phyloP scores from a whole-genome alignment of 2,888 invertebrate species.

The Alloscopus bannaensis region DNA sequence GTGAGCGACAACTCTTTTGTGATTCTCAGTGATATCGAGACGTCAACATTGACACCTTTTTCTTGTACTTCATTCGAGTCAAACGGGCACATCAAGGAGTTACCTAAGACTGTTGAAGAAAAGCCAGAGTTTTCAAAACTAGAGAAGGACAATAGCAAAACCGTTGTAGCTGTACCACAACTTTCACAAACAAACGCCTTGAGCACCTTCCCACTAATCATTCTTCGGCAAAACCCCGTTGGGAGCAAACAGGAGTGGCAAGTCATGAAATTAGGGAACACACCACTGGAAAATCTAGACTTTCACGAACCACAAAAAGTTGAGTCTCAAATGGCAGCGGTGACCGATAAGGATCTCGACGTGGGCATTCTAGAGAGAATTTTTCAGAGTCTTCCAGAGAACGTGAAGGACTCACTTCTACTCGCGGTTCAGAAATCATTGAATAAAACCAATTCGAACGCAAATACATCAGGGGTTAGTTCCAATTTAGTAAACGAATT shows the following conservation, averaged over 20 bases:
- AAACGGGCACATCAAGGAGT: neutral
- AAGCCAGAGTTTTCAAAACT: too few relatives aligned
- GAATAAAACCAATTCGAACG: too few relatives aligned
- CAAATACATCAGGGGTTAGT: too few relatives aligned
- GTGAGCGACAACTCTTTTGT: conserved; percentile 1
- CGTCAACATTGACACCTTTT: conserved; percentile 21
- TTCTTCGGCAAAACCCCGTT: neutral
- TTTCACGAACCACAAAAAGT: too few relatives aligned
- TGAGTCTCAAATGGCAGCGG: too few relatives aligned
- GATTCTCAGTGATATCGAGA: conserved; percentile 36
- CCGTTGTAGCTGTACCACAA: neutral
- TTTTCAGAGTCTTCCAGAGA: neutral
- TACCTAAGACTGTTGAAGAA: neutral
- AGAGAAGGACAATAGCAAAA: too few relatives aligned
- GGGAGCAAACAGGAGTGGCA: conserved; percentile 2
- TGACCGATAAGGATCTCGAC: neutral
- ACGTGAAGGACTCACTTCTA: neutral
- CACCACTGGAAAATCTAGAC: neutral
- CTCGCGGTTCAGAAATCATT: neutral
- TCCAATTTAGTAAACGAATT: too few relatives aligned
- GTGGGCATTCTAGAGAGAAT: neutral
- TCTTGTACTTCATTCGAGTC: conserved; percentile 10
- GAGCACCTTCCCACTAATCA: neutral
- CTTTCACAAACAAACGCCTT: neutral
- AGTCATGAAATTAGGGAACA: conserved; percentile 3